Conservation (phyloP, 2,113 vertebrate genomes). For the Pteruthius melanotis region DNA sequence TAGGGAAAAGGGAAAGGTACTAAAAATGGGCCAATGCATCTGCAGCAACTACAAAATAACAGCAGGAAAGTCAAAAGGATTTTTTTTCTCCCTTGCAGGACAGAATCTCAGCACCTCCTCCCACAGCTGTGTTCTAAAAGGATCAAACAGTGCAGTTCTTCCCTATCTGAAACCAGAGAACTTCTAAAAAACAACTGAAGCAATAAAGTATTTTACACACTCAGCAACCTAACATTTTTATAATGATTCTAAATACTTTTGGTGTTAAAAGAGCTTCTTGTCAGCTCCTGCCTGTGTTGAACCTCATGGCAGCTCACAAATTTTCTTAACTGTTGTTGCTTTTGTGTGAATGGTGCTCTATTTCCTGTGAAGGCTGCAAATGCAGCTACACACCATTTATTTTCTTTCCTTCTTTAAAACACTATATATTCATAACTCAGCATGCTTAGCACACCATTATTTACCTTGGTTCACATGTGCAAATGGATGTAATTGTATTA, state of each 20-base stretch:
- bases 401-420: constrained; percentile 17
- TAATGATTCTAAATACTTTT: neutral
- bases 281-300: neutral
- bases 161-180: neutral
- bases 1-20: neutral
- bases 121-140: neutral
- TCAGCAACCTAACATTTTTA: neutral
- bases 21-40: neutral
- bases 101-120: neutral
- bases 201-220: neutral
- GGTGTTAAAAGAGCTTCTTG: constrained; percentile 9
- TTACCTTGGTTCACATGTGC: neutral
- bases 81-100: neutral
- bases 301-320: constrained; percentile 29
- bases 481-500: neutral
- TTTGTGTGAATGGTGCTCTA: neutral
- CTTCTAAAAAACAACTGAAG: neutral
- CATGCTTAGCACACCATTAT: neutral
- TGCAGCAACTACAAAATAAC: neutral
- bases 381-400: neutral
- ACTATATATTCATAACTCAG: neutral
- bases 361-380: constrained; percentile 32
- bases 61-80: neutral
- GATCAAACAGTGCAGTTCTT: neutral
- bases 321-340: neutral